Evolutionary conservation across 1,140 invertebrate species (phyloP).

Genomic region (Zaprionus tsacasi): DNA sequence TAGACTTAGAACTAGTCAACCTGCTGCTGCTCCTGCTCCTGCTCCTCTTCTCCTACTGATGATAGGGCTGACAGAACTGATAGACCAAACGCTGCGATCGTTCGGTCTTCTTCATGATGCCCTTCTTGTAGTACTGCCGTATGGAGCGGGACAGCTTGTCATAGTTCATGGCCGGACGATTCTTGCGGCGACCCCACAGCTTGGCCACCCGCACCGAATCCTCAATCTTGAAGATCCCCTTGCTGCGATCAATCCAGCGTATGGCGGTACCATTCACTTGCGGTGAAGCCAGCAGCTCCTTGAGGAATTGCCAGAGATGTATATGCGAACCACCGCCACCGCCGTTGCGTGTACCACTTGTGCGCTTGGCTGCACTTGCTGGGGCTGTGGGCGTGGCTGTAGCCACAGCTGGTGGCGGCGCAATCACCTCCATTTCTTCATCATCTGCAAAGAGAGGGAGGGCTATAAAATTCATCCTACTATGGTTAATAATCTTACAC

Average conservation of each 20-base stretch:
- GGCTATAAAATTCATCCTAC: not conserved
- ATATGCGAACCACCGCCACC: conserved; percentile 91
- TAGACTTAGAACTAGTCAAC: conserved; percentile 52
- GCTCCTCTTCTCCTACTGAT: conserved; percentile 86
- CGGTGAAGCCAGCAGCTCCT: conserved; percentile 95
- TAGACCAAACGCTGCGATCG: conserved; percentile 99
- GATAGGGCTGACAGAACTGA: conserved; percentile 98
- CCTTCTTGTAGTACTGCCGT: conserved; percentile 99
- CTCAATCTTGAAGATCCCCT: conserved; percentile 99
- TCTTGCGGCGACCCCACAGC: conserved; percentile 98
- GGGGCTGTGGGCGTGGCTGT: conserved; percentile 12
- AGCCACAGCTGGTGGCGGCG: conserved; percentile 5
- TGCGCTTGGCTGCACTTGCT: conserved; percentile 48
- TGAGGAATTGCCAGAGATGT: conserved; percentile 99
- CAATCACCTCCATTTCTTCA: conserved; percentile 85
- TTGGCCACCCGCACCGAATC: conserved; percentile 97
- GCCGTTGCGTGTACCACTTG: conserved; percentile 84
- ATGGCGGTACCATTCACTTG: conserved; percentile 96
- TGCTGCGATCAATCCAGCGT: conserved; percentile 96
- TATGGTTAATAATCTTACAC: conserved; percentile 8
- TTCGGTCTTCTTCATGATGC: conserved; percentile 99
- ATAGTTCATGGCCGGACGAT: conserved; percentile 99
- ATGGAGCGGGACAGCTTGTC: conserved; percentile 99
- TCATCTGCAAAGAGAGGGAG: conserved; percentile 85
- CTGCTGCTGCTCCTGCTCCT: not conserved